Conservation (phyloP, 1,140 invertebrate genomes). For the Drosophila micromelanica region DNA sequence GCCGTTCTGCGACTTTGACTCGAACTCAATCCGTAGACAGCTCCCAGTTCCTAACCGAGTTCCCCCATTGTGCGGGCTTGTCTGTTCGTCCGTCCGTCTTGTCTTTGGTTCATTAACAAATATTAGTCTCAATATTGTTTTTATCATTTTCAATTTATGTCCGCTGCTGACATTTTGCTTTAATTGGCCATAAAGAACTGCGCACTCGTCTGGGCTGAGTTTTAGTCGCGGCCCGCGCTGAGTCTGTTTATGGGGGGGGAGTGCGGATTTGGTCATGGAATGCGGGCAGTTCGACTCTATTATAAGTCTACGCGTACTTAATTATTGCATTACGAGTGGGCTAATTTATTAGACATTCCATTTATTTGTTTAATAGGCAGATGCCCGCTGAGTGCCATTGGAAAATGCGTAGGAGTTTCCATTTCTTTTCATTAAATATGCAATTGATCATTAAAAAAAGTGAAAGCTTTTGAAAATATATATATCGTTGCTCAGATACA, state of each 20-base stretch:
- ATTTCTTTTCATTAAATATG: neutral
- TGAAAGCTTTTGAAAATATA: conserved; percentile 9
- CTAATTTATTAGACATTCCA: conserved; percentile 31
- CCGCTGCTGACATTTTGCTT: conserved; percentile 30
- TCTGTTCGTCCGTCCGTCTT: conserved; percentile 6
- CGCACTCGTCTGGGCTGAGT: conserved; percentile 5
- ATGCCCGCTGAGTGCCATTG: conserved; percentile 1
- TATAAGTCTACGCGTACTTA: conserved; percentile 18
- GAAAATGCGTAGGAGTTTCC: conserved; percentile 34
- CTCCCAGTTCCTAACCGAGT: conserved; percentile 9
- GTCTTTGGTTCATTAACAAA: conserved; percentile 66
- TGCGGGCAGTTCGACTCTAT: conserved; percentile 43
- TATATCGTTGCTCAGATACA: neutral
- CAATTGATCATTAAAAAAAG: conserved; percentile 6
- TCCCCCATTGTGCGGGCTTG: conserved; percentile 54
- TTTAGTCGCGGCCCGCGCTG: conserved; percentile 8
- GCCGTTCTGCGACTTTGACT: conserved; percentile 7
- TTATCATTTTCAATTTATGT: conserved; percentile 77
- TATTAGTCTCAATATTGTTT: conserved; percentile 75
- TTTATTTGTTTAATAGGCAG: conserved; percentile 25
- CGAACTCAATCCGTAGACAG: neutral
- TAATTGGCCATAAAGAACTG: conserved; percentile 52
- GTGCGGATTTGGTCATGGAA: conserved; percentile 46
- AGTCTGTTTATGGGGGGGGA: conserved; percentile 24
- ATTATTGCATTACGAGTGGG: conserved; percentile 39